Evolutionary conservation across 2,113 vertebrate genomes (phyloP).

Genomic region (Oostethus manadensis): DNA sequence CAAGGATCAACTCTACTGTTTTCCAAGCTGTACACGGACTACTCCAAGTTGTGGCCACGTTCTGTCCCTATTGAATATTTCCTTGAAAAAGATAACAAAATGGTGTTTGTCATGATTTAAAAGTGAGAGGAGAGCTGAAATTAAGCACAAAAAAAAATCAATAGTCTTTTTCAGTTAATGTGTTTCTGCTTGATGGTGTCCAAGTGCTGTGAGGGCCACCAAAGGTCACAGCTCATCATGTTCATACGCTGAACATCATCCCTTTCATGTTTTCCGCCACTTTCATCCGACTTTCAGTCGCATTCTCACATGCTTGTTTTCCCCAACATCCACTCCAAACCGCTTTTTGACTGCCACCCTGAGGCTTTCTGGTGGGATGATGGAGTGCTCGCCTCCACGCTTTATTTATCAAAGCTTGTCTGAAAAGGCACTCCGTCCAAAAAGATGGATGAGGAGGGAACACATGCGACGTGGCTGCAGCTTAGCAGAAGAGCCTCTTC

Average conservation of each 20-base stretch:
- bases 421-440: conserved; percentile 65
- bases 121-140: not conserved
- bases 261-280: not conserved
- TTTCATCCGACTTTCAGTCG: too few relatives aligned
- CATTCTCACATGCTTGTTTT: not conserved
- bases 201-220: conserved; percentile 33
- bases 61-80: too few relatives aligned
- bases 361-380: conserved; percentile 60
- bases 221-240: conserved; percentile 45
- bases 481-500: conserved; percentile 47
- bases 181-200: conserved; percentile 36
- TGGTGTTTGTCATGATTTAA: not conserved
- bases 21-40: too few relatives aligned
- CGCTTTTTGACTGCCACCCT: too few relatives aligned
- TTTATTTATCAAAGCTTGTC: conserved; percentile 70
- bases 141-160: not conserved
- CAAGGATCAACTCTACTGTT: too few relatives aligned
- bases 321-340: not conserved
- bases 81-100: too few relatives aligned
- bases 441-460: conserved; percentile 67
- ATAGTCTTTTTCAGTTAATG: conserved; percentile 10
- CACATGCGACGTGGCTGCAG: conserved; percentile 55
- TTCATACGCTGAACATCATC: conserved; percentile 35
- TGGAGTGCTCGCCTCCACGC: conserved; percentile 58
- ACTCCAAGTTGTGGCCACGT: too few relatives aligned